Base-by-base conservation (phyloP, 1,140 invertebrate genomes). In the Bombus sylvicola region DNA sequence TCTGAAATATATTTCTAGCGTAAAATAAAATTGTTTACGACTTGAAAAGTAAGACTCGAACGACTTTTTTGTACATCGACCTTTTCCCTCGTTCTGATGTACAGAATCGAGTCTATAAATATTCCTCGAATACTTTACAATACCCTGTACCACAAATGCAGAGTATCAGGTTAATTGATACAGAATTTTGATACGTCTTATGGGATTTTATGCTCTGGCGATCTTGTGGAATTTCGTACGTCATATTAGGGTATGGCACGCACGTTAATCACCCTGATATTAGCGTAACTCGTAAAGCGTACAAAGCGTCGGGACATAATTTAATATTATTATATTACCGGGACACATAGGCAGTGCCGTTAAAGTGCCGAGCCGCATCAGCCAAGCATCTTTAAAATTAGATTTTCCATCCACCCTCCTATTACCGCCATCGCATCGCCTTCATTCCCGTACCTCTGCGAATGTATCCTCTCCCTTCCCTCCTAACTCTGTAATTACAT, bases 301-400 rank as follows among this genome's bases (percentile, higher is more conserved):
- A 71, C 68, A 84, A 84, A 84, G 77, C 76, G 74, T 69, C 47
- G 64, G 37, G 47, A 62, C 68, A 53, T 84, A 84, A 84, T 84
- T 84, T 84, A 72, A 84, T 84, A 84, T 84, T 84, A 84, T 84
- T 80, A 84, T 71, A 84, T 80, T 84, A 78, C 73, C 81, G 28
- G 25, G 41, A 64, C 28, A 47, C 12, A 72, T 69, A 39, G 41
- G 34, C 18, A 73, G 4, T 34, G 53, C 47, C 2, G 64, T 69
- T 78, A 53, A 78, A 71, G 75, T 53, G 64, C 18, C 47, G 37
- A 28, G 75, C 64, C 39, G 62, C 75, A 62, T 84, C 75, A 78
- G 75, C 64, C 75, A 59, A 39, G 82, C 66, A 84, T 84, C 82
- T 79, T 84, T 84, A 79, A 84, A 84, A 84, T 84, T 84, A 84